Conservation (phyloP, 2,113 vertebrate species). For the Rhinoptilus africanus region DNA sequence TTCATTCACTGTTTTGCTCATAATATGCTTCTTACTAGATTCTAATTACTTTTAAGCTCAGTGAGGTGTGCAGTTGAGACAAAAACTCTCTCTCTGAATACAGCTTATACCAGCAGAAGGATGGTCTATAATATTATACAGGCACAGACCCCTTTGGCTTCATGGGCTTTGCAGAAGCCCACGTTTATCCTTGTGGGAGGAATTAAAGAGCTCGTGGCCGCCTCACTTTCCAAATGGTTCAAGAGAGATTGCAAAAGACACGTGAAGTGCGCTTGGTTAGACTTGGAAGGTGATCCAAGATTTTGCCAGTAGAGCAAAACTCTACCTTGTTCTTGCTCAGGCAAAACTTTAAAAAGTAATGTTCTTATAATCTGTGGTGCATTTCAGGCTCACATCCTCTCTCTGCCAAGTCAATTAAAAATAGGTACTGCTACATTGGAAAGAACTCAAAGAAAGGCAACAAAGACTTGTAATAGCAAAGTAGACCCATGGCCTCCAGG, state of each 20-base stretch:
- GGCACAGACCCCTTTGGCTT: neutral
- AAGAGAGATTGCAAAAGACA: neutral
- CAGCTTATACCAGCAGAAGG: neutral
- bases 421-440: neutral
- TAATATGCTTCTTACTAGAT: neutral
- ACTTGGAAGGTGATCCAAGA: neutral
- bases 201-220: neutral
- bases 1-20: neutral
- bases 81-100: neutral
- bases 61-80: neutral
- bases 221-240: neutral
- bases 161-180: neutral
- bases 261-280: neutral
- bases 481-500: neutral
- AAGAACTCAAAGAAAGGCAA: conserved; percentile 18
- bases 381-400: neutral
- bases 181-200: neutral
- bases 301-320: neutral
- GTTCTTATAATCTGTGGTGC: neutral
- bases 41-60: neutral
- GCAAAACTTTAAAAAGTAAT: neutral
- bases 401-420: conserved; percentile 55
- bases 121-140: neutral
- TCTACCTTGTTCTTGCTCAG: neutral
- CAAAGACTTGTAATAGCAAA: conserved; percentile 8